Evolutionary conservation across 2,888 invertebrate genomes (phyloP).

Genomic region (Heliothis peltigera): DNA sequence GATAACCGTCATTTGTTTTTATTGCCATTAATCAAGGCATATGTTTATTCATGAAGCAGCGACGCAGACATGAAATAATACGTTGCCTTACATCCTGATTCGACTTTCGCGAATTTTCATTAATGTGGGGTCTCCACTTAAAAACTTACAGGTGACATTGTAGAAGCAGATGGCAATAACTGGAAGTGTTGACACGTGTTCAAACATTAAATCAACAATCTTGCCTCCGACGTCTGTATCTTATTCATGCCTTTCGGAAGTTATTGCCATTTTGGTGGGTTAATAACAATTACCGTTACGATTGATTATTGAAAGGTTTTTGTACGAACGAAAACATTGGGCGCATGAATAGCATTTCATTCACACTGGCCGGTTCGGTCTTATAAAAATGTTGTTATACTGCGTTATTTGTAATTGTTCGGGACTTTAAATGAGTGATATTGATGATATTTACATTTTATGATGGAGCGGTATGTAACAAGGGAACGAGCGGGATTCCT

Average conservation of each 20-base stretch:
- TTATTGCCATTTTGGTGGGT: constrained; percentile 52
- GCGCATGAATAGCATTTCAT: constrained; percentile 71
- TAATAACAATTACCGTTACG: constrained; percentile 69
- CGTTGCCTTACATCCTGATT: constrained; percentile 47
- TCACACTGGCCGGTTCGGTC: constrained; percentile 66
- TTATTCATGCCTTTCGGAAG: constrained; percentile 34
- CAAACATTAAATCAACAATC: constrained; percentile 59
- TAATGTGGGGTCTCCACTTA: constrained; percentile 53
- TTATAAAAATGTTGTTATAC: constrained; percentile 68
- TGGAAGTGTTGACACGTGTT: constrained; percentile 68
- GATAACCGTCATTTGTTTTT: constrained; percentile 21
- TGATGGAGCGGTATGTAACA: constrained; percentile 82
- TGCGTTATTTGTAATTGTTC: constrained; percentile 73
- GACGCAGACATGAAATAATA: constrained; percentile 50
- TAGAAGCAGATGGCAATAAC: constrained; percentile 67
- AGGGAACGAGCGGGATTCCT: constrained; percentile 76
- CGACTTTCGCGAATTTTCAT: constrained; percentile 61
- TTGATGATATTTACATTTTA: constrained; percentile 84
- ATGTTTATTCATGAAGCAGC: constrained; percentile 51
- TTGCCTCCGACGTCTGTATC: constrained; percentile 43
- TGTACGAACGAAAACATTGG: constrained; percentile 58
- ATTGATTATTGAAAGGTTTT: constrained; percentile 63
- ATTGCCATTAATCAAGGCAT: constrained; percentile 39
- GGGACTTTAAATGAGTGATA: constrained; percentile 78
- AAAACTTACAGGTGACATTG: constrained; percentile 61